phyloP scores from a whole-genome alignment of 2,888 invertebrate species.

The Chymomyza procnemis region DNA sequence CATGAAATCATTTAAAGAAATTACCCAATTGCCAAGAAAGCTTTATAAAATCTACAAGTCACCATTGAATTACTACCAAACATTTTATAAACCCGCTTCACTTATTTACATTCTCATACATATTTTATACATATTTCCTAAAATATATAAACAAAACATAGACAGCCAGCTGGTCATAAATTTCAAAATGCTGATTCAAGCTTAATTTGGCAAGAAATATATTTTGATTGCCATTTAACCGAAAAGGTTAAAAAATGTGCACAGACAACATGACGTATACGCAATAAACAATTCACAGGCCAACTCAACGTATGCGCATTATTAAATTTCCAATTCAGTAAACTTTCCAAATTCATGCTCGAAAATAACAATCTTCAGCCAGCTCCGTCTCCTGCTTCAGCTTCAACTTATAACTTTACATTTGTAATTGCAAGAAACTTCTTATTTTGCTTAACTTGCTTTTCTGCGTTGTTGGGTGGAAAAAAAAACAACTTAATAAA shows the following conservation, averaged over 20 bases:
- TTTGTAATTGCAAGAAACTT: background rate
- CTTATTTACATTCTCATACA: no score
- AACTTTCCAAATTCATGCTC: background rate
- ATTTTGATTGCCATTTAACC: background rate
- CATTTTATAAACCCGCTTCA: no score
- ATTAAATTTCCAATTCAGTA: background rate
- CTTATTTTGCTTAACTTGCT: background rate
- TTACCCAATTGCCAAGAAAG: no score
- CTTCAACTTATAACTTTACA: background rate
- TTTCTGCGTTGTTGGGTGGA: background rate
- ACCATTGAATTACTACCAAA: no score
- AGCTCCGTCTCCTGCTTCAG: background rate
- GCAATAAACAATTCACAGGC: background rate
- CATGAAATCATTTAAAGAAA: no score
- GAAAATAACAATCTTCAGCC: background rate
- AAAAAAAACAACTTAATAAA: constrained; percentile 3
- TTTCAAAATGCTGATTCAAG: constrained; percentile 57
- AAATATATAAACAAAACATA: background rate
- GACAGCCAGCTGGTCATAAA: constrained; percentile 42
- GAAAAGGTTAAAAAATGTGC: background rate
- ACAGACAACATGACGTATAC: background rate
- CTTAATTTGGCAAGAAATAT: constrained; percentile 49
- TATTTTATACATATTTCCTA: background rate
- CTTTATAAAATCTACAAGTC: no score
- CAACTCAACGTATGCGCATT: background rate